Evolutionary conservation across 2,113 vertebrate genomes (phyloP).

Genomic region (Silurus asotus): DNA sequence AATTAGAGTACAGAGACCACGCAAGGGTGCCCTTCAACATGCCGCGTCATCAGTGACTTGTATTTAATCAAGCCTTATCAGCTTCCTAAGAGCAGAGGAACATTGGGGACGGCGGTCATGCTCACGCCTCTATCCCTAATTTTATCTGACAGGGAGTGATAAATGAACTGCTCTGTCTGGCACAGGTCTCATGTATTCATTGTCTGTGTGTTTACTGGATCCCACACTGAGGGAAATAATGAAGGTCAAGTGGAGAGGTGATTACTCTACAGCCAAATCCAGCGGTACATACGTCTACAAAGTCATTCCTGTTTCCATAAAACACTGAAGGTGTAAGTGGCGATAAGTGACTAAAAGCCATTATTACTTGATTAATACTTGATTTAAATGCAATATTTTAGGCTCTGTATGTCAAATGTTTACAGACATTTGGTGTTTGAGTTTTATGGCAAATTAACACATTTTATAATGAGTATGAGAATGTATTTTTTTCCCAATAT

Average conservation of each 20-base stretch:
- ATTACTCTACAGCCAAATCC: slow-evolving; percentile 27
- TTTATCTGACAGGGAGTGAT: slow-evolving; percentile 38
- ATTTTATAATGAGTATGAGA: neutral
- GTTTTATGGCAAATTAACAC: neutral
- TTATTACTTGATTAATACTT: neutral
- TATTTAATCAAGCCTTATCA: slow-evolving; percentile 50
- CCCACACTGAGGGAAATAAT: slow-evolving; percentile 32
- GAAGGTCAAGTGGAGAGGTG: slow-evolving; percentile 42
- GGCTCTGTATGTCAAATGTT: neutral
- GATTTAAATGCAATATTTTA: neutral
- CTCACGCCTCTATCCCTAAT: slow-evolving; percentile 23
- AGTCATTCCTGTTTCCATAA: neutral
- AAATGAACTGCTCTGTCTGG: slow-evolving; percentile 37
- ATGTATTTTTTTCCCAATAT: neutral
- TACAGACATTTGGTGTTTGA: neutral
- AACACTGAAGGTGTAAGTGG: neutral
- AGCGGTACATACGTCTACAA: neutral
- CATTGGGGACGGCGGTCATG: slow-evolving; percentile 29
- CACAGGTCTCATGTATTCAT: slow-evolving; percentile 11
- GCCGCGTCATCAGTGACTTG: slow-evolving; percentile 17
- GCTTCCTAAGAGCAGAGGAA: slow-evolving; percentile 23
- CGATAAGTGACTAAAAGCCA: neutral
- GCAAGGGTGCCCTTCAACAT: slow-evolving; percentile 31
- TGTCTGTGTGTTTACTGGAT: slow-evolving; percentile 10
- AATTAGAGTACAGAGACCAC: slow-evolving; percentile 40